Conservation (phyloP, 1,140 invertebrate species). For the Batillaria attramentaria region DNA sequence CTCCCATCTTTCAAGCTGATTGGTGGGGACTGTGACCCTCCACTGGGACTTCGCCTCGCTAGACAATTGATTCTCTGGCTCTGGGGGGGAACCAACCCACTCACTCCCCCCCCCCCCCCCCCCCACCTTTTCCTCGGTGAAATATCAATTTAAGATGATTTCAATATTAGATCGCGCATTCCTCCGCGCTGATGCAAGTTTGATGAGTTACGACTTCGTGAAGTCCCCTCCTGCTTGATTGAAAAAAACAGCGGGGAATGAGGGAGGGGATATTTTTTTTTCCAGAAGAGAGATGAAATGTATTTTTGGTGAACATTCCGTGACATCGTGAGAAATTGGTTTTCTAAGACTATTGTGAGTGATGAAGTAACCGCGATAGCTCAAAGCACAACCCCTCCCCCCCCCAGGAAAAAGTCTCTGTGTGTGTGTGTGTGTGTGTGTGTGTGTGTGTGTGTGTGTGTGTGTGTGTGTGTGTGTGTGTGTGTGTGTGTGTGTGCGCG, state of each 20-base stretch:
- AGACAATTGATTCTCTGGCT: not conserved
- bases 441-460: not conserved
- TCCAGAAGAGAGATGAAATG: not conserved
- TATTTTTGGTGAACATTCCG: not conserved
- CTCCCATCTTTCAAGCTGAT: not conserved
- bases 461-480: not conserved
- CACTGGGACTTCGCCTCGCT: no score
- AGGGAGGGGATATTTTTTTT: no score
- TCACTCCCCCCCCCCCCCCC: not conserved
- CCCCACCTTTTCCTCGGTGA: not conserved
- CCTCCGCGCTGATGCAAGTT: not conserved
- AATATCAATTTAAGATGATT: constrained; percentile 18
- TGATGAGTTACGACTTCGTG: not conserved
- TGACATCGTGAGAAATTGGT: no score
- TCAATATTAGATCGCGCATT: not conserved
- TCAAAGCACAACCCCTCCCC: no score
- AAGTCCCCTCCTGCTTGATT: not conserved
- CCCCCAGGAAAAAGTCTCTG: no score
- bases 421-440: not conserved
- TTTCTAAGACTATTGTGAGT: no score
- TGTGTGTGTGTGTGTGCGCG: not conserved
- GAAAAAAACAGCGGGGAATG: not conserved
- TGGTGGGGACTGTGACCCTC: no score
- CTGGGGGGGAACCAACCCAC: not conserved
- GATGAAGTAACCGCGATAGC: no score